Evolutionary conservation across 2,113 vertebrate genomes (phyloP).

Genomic region (Marmota flaviventris): DNA sequence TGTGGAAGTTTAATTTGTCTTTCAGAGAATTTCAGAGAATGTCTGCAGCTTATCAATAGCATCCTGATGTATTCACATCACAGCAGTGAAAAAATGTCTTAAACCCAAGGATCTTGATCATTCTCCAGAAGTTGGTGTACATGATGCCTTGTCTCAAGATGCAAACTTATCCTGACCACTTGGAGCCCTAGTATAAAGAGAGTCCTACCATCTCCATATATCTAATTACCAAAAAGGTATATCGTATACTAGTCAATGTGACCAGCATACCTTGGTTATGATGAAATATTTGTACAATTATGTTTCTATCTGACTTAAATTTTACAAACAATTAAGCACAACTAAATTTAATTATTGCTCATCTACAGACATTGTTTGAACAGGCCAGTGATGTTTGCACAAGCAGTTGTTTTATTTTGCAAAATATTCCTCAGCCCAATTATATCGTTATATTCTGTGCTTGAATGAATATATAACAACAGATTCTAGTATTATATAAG

Average conservation of each 20-base stretch:
- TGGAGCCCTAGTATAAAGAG: neutral
- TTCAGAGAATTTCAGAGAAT: neutral
- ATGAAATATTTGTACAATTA: neutral
- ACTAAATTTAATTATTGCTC: neutral
- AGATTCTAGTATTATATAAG: too few species aligned
- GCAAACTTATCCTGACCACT: neutral
- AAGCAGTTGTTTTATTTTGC: constrained; percentile 8
- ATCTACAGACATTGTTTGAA: neutral
- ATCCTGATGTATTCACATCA: neutral
- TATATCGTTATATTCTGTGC: too few species aligned
- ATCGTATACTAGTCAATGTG: neutral
- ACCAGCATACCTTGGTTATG: neutral
- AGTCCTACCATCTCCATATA: neutral
- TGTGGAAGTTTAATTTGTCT: neutral
- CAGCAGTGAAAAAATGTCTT: neutral
- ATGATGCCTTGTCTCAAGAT: neutral
- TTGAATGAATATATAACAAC: too few species aligned
- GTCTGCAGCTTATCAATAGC: neutral
- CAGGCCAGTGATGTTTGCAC: neutral
- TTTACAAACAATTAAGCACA: neutral
- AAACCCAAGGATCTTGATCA: neutral
- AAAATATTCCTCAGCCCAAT: neutral
- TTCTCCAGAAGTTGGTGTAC: neutral
- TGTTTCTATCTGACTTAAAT: neutral
- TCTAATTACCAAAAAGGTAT: neutral